Evolutionary conservation across 2,888 invertebrate genomes (phyloP).

Genomic region (Eretmocerus hayati): DNA sequence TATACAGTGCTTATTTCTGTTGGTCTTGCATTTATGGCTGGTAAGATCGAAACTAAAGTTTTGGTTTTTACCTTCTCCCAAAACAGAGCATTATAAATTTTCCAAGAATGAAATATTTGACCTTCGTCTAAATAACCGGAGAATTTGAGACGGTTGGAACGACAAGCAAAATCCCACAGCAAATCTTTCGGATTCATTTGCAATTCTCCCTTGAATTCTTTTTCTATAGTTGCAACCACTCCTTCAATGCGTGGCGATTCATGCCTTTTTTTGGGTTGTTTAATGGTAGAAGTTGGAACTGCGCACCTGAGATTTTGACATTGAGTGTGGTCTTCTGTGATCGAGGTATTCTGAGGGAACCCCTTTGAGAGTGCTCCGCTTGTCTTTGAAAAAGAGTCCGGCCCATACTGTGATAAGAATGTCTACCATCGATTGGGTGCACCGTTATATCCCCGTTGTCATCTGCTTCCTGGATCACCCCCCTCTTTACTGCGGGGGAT

Average conservation of each 20-base stretch:
- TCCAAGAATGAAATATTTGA: not conserved
- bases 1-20: too few relatives aligned
- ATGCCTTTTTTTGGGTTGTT: not conserved
- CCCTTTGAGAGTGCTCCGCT: not conserved
- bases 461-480: constrained; percentile 3
- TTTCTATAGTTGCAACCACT: not conserved
- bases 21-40: too few relatives aligned
- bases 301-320: not conserved
- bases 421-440: constrained; percentile 1
- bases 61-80: too few relatives aligned
- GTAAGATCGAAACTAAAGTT: too few relatives aligned
- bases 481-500: not conserved
- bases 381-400: not conserved
- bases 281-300: not conserved
- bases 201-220: not conserved
- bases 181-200: not conserved
- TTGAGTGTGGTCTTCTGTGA: not conserved
- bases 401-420: constrained; percentile 1
- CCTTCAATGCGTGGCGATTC: not conserved
- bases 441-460: constrained; percentile 4
- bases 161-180: not conserved
- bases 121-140: not conserved
- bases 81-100: not conserved
- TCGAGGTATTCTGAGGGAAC: not conserved
- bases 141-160: not conserved